Evolutionary conservation across 2,797 vertebrate species (phyloP).

Genomic region (Tapera naevia): DNA sequence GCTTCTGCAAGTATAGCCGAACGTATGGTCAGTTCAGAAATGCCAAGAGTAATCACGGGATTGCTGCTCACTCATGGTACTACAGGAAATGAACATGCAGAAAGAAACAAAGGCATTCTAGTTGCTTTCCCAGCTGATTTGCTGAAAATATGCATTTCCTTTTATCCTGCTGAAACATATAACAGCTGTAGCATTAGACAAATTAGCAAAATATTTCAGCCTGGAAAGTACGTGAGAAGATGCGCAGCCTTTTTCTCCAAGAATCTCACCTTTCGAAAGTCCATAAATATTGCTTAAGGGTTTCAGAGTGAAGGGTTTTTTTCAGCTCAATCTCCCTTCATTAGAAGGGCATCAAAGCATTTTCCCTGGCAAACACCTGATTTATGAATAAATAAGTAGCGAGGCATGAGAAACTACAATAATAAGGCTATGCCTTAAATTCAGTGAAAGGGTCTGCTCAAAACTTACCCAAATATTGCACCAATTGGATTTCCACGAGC

Average conservation of each 20-base stretch:
- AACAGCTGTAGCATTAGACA: not conserved
- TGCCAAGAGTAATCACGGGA: accelerated
- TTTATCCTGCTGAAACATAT: not conserved
- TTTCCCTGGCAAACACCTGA: conserved; percentile 49
- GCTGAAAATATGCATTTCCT: not conserved
- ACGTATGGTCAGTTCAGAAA: not conserved
- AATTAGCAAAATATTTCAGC: conserved; percentile 37
- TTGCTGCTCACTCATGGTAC: not conserved
- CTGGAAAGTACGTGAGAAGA: conserved; percentile 27
- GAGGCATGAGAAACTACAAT: conserved; percentile 24
- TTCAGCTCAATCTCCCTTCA: conserved; percentile 26
- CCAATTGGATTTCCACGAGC: not conserved
- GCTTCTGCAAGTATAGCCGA: not conserved
- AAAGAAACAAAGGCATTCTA: not conserved
- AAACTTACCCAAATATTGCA: not conserved
- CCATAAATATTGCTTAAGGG: conserved; percentile 32
- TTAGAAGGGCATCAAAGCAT: conserved; percentile 44
- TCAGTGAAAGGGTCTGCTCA: not conserved
- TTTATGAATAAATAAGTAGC: conserved; percentile 52
- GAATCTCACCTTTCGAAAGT: conserved; percentile 45
- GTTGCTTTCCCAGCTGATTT: not conserved
- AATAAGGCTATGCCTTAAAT: conserved; percentile 11
- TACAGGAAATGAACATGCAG: accelerated
- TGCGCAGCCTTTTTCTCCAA: conserved; percentile 20
- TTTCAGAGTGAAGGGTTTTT: not conserved